These are phyloP conservation scores for Cyclargus thomasi DNA, from an alignment of 1,140 invertebrate genomes.

Conservation along the genomic window DNA sequence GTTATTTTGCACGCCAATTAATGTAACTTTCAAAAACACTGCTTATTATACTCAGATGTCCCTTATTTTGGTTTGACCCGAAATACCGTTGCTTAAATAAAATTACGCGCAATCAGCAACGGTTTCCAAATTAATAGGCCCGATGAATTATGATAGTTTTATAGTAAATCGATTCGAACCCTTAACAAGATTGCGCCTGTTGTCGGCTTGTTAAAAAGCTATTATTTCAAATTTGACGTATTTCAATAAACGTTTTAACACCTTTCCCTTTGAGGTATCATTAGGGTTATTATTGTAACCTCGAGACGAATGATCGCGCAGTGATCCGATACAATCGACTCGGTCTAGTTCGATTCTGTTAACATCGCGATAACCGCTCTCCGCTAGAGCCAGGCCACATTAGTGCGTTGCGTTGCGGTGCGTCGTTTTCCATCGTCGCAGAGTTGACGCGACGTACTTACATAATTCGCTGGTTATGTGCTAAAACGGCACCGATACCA, in stretches of 20 bases:
- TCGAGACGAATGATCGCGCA: slow-evolving; percentile 27
- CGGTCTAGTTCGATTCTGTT: slow-evolving; percentile 34
- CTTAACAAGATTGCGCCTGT: slow-evolving; percentile 24
- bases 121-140: slow-evolving; percentile 3
- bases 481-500: no score
- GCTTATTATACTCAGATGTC: slow-evolving; percentile 32
- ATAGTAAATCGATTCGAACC: not conserved
- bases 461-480: no score
- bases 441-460: no score
- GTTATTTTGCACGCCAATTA: slow-evolving; percentile 11
- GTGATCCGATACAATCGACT: slow-evolving; percentile 25
- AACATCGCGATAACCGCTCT: slow-evolving; percentile 16
- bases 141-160: slow-evolving; percentile 17
- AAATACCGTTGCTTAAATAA: not conserved
- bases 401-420: no score
- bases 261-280: slow-evolving; percentile 68
- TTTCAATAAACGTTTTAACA: slow-evolving; percentile 74
- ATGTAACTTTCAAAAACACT: slow-evolving; percentile 17
- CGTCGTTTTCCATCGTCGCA: no score
- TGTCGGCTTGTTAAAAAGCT: slow-evolving; percentile 71
- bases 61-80: slow-evolving; percentile 25
- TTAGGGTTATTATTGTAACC: slow-evolving; percentile 62
- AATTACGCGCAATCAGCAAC: not conserved
- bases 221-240: slow-evolving; percentile 65
- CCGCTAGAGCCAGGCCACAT: no score